Conservation (phyloP, 1,140 invertebrate species). For the Apis cerana region DNA sequence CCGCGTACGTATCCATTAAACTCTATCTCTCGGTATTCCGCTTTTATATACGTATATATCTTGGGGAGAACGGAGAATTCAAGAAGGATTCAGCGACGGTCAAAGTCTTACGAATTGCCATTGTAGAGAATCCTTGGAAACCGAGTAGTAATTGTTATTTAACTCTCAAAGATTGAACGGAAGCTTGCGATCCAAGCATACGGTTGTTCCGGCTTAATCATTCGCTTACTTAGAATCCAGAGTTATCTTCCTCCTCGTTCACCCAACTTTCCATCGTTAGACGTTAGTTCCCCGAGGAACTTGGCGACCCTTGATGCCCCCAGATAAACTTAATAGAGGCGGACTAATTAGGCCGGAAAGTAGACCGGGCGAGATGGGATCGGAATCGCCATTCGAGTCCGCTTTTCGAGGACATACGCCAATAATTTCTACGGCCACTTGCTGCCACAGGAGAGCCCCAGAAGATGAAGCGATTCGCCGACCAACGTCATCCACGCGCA, state of each 20-base stretch:
- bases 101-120: not conserved
- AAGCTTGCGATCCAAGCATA: conserved; percentile 29
- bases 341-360: conserved; percentile 71
- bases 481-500: conserved; percentile 61
- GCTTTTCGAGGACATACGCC: conserved; percentile 44
- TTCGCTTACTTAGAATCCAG: conserved; percentile 48
- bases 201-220: conserved; percentile 55
- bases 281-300: conserved; percentile 50
- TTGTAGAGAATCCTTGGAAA: conserved; percentile 2
- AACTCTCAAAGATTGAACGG: not conserved
- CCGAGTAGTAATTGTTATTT: conserved; percentile 29
- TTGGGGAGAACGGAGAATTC: not conserved
- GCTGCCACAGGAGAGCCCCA: conserved; percentile 61
- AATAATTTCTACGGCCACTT: conserved; percentile 62
- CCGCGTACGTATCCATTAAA: not conserved
- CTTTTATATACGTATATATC: not conserved
- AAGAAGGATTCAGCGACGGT: not conserved
- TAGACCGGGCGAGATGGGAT: conserved; percentile 24
- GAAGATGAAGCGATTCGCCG: conserved; percentile 62
- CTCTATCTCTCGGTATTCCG: no score
- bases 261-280: conserved; percentile 38
- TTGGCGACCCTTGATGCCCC: conserved; percentile 63
- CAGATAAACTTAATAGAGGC: conserved; percentile 78
- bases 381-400: not conserved
- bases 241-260: conserved; percentile 46